Base-by-base conservation (phyloP, 2,113 vertebrate species). In the Callaeas wilsoni region DNA sequence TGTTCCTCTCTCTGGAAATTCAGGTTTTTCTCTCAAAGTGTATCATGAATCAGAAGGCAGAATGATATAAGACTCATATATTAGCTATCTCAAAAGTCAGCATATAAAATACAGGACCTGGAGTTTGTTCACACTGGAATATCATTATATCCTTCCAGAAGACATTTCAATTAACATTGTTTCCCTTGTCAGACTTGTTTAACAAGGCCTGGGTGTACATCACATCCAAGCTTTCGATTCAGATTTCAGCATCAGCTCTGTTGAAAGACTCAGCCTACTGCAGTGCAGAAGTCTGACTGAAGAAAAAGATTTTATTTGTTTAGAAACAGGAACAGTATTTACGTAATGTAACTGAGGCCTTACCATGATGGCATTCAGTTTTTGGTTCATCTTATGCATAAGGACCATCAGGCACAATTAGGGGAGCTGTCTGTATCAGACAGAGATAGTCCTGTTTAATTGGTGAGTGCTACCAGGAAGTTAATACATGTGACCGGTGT, bases 331-430 rank as follows among this genome's bases (percentile, higher is more conserved):
- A 87, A 69, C 7, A 17, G 6, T 44, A 53, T 60, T 69, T 77
- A 20, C 22, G 29, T 30, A 29, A 46, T 7, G 6, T 50, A 74
- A 46, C n/a, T 3, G 3, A n/a, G 52, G 20, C 6, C 32, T 80
- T 33, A 63, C 27, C 6, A 2, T 9, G 19, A 59, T 3, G 0
- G 9, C 14, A 37, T 37, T 62, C 25, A 9, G 11, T 0, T 74
- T 80, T 94, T 77, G 22, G 30, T 77, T 82, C 15, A 26, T 39
- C 10, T 55, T 67, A 33, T 47, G 29, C 39, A 25, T 33, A 26
- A 75, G 17, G 19, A 68, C 5, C 16, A 59, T 12, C 29, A 33
- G 21, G 22, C 32, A 49, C 20, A 37, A 25, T 63, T 39, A 57
- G 42, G 87, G 21, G 27, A 55, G 32, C 4, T 42, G 10, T 20